Conservation (phyloP, 2,888 invertebrate genomes). For the Imbricaverruca yamaguchii region DNA sequence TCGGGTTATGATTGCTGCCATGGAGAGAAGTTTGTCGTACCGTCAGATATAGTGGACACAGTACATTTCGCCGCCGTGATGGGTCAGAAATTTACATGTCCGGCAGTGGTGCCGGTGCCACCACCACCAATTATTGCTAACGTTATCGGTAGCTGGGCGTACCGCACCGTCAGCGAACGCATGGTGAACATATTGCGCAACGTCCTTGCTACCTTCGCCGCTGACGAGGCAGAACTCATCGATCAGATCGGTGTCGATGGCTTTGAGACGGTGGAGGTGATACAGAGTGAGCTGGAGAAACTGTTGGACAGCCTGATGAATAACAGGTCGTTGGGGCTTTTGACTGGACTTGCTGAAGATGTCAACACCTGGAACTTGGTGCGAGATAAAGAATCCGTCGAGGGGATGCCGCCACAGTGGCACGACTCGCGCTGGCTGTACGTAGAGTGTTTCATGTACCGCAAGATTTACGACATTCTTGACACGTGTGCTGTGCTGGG, state of each 20-base stretch:
- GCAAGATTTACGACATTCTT: slow-evolving; percentile 51
- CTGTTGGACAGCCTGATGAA: neutral
- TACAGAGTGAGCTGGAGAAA: neutral
- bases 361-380: slow-evolving; percentile 27
- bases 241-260: neutral
- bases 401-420: slow-evolving; percentile 47
- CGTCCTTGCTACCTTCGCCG: neutral
- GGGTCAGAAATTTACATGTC: neutral
- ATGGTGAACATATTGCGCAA: neutral
- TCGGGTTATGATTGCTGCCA: no score
- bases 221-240: neutral
- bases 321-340: neutral
- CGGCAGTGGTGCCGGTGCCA: neutral
- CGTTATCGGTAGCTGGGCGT: neutral
- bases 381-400: slow-evolving; percentile 22
- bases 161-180: neutral
- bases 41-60: no score
- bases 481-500: slow-evolving; percentile 46
- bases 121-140: neutral
- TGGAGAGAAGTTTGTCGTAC: no score
- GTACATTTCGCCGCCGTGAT: neutral
- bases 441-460: slow-evolving; percentile 81
- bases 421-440: slow-evolving; percentile 79
- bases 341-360: slow-evolving; percentile 34
- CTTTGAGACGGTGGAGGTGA: neutral